phyloP scores from a whole-genome alignment of 1,140 invertebrate genomes.

The Drosophila pseudoobscura region DNA sequence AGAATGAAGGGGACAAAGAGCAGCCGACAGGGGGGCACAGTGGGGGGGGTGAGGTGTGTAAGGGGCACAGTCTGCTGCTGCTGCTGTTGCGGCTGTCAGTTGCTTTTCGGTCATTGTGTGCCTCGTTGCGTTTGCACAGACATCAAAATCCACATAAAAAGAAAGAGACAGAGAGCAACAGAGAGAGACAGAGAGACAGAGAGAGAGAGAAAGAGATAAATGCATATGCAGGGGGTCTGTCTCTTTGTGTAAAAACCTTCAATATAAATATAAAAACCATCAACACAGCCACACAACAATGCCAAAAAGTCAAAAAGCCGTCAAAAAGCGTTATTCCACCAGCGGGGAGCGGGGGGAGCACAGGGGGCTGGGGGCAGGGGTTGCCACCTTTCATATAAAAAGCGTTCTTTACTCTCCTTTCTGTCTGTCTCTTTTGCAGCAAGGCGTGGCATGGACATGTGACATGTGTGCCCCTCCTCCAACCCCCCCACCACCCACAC shows the following conservation, averaged over 20 bases:
- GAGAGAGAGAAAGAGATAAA: constrained; percentile 31
- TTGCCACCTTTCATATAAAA: not conserved
- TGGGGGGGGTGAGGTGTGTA: not conserved
- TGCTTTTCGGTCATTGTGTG: constrained; percentile 64
- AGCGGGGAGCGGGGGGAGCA: not conserved
- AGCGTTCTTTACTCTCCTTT: too few species aligned
- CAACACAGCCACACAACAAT: constrained; percentile 37
- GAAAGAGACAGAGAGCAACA: not conserved
- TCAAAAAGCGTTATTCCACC: constrained; percentile 65
- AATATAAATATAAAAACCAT: constrained; percentile 56
- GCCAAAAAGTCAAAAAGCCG: constrained; percentile 71
- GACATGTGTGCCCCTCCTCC: constrained; percentile 31
- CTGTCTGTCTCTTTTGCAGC: not conserved
- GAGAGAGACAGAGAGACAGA: not conserved
- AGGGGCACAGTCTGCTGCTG: not conserved
- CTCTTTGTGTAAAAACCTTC: constrained; percentile 34
- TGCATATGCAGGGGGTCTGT: not conserved
- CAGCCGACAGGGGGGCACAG: not conserved
- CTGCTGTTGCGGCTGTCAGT: constrained; percentile 33
- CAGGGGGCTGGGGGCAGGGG: not conserved
- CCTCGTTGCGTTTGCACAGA: constrained; percentile 56
- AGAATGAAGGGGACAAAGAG: constrained; percentile 6
- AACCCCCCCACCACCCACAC: not conserved
- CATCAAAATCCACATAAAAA: constrained; percentile 43
- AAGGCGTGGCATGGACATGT: constrained; percentile 49